Evolutionary conservation across 2,797 vertebrate genomes (phyloP).

Genomic region (Pempheris klunzingeri): DNA sequence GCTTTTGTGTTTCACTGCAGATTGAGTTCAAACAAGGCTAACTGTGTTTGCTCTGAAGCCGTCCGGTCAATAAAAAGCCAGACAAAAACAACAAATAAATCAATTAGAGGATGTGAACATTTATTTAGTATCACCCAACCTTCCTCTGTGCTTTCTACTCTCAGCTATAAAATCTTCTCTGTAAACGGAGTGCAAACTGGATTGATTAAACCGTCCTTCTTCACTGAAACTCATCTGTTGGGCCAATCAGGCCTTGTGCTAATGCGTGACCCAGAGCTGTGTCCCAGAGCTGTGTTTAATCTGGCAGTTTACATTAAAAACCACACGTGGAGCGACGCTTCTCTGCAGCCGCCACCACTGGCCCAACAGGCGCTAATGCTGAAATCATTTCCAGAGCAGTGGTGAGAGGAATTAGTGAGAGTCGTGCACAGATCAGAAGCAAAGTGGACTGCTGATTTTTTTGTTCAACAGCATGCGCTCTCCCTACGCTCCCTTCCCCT

Average conservation of each 20-base stretch:
- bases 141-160: constrained; percentile 29
- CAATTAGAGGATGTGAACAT: constrained; percentile 67
- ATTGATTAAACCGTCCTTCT: constrained; percentile 70
- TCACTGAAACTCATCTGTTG: constrained; percentile 63
- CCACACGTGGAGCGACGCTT: constrained; percentile 41
- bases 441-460: constrained; percentile 60
- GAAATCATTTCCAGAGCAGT: constrained; percentile 41
- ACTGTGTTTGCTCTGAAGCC: constrained; percentile 52
- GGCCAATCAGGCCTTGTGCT: constrained; percentile 59
- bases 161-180: constrained; percentile 28
- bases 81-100: constrained; percentile 70
- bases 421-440: constrained; percentile 50
- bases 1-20: constrained; percentile 40
- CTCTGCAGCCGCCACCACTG: constrained; percentile 25
- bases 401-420: constrained; percentile 69
- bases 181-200: constrained; percentile 56
- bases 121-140: constrained; percentile 62
- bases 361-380: constrained; percentile 36
- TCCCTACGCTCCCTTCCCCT: neutral
- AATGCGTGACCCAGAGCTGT: constrained; percentile 49
- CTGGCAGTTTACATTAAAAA: constrained; percentile 58
- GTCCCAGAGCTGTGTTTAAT: constrained; percentile 73
- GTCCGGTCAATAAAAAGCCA: constrained; percentile 59
- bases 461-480: constrained; percentile 58
- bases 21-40: constrained; percentile 41